Conservation (phyloP, 2,888 invertebrate species). For the Iselma pallidipennis region DNA sequence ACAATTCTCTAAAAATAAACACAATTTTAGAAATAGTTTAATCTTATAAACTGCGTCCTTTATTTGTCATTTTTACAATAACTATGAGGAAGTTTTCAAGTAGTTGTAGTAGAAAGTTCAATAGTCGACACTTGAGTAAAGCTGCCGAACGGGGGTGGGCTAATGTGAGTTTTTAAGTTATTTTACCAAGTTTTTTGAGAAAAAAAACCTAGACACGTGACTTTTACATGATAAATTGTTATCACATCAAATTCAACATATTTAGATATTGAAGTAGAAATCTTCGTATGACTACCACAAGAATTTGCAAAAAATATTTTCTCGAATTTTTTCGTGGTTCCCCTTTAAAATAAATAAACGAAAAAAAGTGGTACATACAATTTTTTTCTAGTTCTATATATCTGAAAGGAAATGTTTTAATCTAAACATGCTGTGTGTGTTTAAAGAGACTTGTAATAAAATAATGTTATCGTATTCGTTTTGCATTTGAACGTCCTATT, state of each 20-base stretch:
- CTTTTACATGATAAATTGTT: conserved; percentile 3
- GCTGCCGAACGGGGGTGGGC: conserved; percentile 7
- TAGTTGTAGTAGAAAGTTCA: conserved; percentile 8
- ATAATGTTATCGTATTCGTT: background rate
- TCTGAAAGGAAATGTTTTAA: background rate
- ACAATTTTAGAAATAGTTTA: background rate
- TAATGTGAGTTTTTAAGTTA: conserved; percentile 19
- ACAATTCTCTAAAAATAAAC: background rate
- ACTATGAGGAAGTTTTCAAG: background rate
- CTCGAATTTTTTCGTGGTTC: too few relatives aligned
- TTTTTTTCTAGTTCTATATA: background rate
- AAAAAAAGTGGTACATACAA: too few relatives aligned
- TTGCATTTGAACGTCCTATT: too few relatives aligned
- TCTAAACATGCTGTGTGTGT: background rate
- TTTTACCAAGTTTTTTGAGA: conserved; percentile 10
- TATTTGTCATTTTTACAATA: conserved; percentile 7
- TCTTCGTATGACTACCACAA: background rate
- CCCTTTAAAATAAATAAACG: too few relatives aligned
- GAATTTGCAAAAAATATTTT: background rate
- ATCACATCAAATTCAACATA: too few relatives aligned
- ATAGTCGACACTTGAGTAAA: conserved; percentile 15
- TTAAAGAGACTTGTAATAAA: background rate
- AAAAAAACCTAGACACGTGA: background rate
- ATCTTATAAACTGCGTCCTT: background rate
- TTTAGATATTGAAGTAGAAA: too few relatives aligned